Conservation (phyloP, 2,888 invertebrate genomes). For the Bruchidius siliquastri region DNA sequence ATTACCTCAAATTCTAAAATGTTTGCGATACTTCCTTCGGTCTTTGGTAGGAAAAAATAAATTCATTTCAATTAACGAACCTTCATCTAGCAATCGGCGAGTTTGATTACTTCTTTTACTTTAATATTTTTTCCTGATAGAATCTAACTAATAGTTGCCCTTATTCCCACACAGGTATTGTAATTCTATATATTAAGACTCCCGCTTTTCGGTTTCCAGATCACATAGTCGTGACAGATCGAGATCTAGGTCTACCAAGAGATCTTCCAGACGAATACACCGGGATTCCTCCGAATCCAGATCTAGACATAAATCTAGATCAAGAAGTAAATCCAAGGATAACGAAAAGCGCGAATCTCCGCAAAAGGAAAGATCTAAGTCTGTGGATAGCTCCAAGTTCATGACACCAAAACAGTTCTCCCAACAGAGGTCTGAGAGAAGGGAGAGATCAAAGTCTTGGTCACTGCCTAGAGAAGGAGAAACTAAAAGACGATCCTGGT, state of each 20-base stretch:
- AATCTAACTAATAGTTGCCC: too few relatives aligned
- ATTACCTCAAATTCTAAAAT: too few relatives aligned
- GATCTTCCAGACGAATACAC: slow-evolving; percentile 26
- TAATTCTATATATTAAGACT: too few relatives aligned
- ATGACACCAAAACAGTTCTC: slow-evolving; percentile 39
- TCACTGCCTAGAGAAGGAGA: slow-evolving; percentile 53
- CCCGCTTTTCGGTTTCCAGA: background rate
- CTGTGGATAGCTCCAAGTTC: slow-evolving; percentile 41
- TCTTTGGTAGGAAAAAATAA: too few relatives aligned
- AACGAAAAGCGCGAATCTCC: slow-evolving; percentile 14
- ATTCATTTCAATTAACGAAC: too few relatives aligned
- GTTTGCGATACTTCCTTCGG: too few relatives aligned
- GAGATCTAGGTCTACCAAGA: slow-evolving; percentile 34
- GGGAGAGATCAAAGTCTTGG: slow-evolving; percentile 54
- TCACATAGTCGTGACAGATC: slow-evolving; percentile 26
- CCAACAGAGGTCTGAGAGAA: slow-evolving; percentile 23
- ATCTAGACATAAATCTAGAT: slow-evolving; percentile 19
- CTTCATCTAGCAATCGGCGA: too few relatives aligned
- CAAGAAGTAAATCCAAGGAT: slow-evolving; percentile 9
- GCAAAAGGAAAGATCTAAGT: slow-evolving; percentile 24
- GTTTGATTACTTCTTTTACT: too few relatives aligned
- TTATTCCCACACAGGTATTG: too few relatives aligned
- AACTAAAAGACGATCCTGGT: slow-evolving; percentile 48
- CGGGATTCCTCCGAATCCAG: slow-evolving; percentile 17
- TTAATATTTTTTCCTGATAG: too few relatives aligned